Evolutionary conservation across 2,888 invertebrate species (phyloP).

Genomic region (Tipula helvola): DNA sequence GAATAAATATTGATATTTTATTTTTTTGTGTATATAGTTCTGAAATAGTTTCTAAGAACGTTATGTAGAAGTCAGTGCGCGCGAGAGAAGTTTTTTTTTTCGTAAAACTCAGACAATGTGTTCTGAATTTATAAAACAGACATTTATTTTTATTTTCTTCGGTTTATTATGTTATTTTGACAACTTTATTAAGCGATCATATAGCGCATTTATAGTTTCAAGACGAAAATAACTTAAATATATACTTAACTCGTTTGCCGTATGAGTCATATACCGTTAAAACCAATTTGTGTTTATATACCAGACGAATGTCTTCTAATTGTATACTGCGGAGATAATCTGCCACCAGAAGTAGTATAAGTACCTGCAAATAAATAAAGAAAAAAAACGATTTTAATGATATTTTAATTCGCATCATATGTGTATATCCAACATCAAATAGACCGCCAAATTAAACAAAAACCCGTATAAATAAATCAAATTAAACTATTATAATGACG

Average conservation of each 20-base stretch:
- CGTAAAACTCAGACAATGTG: not conserved
- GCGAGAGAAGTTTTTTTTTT: not conserved
- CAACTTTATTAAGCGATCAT: constrained; percentile 6
- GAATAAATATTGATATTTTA: not conserved
- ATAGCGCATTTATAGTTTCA: not conserved
- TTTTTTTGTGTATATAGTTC: not conserved
- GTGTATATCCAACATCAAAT: not conserved
- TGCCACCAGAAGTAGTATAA: not conserved
- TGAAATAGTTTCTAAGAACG: not conserved
- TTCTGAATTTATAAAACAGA: not conserved
- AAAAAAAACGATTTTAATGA: not conserved
- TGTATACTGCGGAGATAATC: not conserved
- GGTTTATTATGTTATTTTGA: not conserved
- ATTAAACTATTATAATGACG: not conserved
- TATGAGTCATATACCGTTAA: not conserved
- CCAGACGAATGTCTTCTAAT: not conserved
- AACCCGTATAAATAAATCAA: not conserved
- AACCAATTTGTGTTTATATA: not conserved
- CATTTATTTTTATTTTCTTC: not conserved
- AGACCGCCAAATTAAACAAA: not conserved
- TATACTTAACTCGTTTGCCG: not conserved
- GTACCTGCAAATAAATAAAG: not conserved
- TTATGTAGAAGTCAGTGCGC: not conserved
- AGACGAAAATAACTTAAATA: not conserved
- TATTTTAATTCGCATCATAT: not conserved